Evolutionary conservation across 2,113 vertebrate species (phyloP).

Genomic region (Mirza zaza): DNA sequence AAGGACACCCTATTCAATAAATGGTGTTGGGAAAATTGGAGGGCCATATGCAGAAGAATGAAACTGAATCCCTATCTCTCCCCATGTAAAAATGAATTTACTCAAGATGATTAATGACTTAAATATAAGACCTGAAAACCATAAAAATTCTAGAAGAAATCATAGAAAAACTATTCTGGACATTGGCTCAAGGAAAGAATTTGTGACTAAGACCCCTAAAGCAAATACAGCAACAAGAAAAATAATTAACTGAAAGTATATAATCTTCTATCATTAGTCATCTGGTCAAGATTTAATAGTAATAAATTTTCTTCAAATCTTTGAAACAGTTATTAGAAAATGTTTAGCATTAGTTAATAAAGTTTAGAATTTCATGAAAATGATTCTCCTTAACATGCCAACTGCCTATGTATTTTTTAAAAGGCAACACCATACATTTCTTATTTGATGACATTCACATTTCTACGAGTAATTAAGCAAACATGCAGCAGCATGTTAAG

Average conservation of each 20-base stretch:
- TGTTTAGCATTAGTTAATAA: neutral
- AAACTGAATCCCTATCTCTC: too few species aligned
- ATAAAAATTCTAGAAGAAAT: too few species aligned
- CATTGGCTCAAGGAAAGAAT: too few species aligned
- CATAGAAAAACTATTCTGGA: too few species aligned
- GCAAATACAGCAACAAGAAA: too few species aligned
- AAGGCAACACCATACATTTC: constrained; percentile 40
- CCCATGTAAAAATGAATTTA: too few species aligned
- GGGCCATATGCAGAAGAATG: too few species aligned
- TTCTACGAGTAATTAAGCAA: constrained; percentile 81
- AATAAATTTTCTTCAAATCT: constrained; percentile 23
- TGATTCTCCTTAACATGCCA: constrained; percentile 44
- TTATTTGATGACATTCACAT: constrained; percentile 71
- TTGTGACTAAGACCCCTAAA: too few species aligned
- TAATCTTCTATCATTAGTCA: neutral
- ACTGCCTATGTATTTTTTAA: constrained; percentile 2
- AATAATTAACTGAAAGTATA: neutral
- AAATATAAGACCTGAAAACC: too few species aligned
- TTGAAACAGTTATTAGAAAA: constrained; percentile 32
- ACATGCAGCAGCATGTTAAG: constrained; percentile 69
- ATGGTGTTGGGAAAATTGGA: too few species aligned
- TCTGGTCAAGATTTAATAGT: neutral
- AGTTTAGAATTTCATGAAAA: constrained; percentile 8
- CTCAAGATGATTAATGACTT: too few species aligned
- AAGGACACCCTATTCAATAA: too few species aligned